Conservation (phyloP, 2,113 vertebrate species). For the Thomomys bottae region DNA sequence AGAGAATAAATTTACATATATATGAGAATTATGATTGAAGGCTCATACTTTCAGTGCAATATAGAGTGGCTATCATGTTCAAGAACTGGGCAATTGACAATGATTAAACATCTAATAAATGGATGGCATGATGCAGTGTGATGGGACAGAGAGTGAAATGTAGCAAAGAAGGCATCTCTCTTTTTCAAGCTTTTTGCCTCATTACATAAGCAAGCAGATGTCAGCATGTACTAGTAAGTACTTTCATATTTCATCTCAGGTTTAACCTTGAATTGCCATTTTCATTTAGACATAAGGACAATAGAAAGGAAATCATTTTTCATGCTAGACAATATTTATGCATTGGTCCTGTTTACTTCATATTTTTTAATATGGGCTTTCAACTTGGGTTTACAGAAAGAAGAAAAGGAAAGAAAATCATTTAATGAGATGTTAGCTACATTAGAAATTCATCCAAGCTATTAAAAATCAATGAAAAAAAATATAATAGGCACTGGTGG, state of each 20-base stretch:
- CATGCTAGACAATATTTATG: not conserved
- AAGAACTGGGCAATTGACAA: not conserved
- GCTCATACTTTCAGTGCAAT: not conserved
- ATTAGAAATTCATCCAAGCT: constrained; percentile 3
- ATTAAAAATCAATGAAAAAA: constrained; percentile 2
- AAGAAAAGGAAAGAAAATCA: not conserved
- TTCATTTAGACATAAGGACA: not conserved
- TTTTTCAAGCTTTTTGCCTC: not conserved
- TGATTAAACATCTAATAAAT: not conserved
- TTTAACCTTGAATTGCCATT: not conserved
- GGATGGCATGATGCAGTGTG: not conserved
- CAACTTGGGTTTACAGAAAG: constrained; percentile 1
- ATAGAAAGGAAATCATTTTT: not conserved
- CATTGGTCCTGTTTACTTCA: not conserved
- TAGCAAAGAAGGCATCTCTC: not conserved
- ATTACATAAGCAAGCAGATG: too few species aligned
- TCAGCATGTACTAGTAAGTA: too few species aligned
- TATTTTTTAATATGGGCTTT: not conserved
- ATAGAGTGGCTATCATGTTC: not conserved
- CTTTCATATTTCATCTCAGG: not conserved
- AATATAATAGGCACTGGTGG: not conserved
- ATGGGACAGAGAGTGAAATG: not conserved
- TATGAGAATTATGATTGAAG: not conserved
- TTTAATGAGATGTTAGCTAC: not conserved
- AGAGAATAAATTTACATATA: too few species aligned